A percentile compares a stretch with the other conserved stretches of the same genome.
Conservation (phyloP, 2,888 invertebrate genomes). For the Apodemia mormo region DNA sequence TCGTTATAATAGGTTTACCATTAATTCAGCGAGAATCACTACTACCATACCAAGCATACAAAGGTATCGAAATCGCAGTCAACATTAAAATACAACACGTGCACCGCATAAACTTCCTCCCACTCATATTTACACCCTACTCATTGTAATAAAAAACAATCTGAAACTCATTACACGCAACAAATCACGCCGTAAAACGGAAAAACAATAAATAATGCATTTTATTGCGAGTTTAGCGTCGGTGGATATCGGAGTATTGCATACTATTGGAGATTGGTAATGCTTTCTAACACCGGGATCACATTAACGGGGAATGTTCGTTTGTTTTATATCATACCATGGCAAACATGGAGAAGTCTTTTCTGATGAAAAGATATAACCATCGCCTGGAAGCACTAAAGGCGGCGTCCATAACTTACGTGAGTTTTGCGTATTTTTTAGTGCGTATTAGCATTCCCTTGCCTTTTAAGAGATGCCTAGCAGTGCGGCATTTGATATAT, state of each 20-base stretch:
- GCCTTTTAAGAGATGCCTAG: no score
- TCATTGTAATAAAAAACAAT: conserved; percentile 6
- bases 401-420: no score
- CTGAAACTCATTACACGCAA: conserved; percentile 5
- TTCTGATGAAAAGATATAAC: no score
- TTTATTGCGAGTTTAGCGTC: conserved; percentile 5
- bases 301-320: no score
- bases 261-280: neutral
- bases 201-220: conserved; percentile 7
- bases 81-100: conserved; percentile 1
- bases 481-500: no score
- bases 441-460: no score
- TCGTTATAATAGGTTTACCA: neutral
- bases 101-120: neutral
- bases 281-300: neutral
- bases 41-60: neutral
- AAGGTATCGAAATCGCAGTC: neutral
- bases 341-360: no score
- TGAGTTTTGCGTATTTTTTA: no score
- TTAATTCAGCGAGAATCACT: neutral
- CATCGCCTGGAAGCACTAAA: no score
- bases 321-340: no score
- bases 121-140: conserved; percentile 3
- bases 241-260: neutral
- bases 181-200: conserved; percentile 12